Percentiles rank a stretch among this genome's conserved stretches.
These are phyloP conservation scores for Mactra quadrangularis DNA, from an alignment of 1,140 invertebrate genomes.

Conservation along the genomic window DNA sequence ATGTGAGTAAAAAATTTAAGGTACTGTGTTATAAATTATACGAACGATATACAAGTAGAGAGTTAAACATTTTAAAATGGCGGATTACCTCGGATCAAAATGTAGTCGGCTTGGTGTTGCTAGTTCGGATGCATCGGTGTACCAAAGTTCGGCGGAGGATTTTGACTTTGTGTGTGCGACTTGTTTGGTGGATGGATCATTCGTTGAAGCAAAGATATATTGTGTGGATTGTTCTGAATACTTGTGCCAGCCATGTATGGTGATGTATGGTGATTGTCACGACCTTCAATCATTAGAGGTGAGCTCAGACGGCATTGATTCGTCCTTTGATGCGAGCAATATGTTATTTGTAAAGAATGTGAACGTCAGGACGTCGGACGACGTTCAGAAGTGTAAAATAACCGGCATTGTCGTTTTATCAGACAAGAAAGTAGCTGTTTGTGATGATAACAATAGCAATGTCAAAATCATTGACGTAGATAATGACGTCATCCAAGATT, in stretches of 20 bases:
- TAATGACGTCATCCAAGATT: background rate
- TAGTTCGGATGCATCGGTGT: background rate
- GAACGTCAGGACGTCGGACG: background rate
- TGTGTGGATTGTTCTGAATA: constrained; percentile 2
- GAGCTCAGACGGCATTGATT: background rate
- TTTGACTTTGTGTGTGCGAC: background rate
- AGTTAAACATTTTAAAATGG: no score
- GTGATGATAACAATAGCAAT: background rate
- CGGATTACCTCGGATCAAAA: no score
- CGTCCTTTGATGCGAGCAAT: background rate
- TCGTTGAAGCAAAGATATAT: background rate
- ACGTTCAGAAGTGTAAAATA: background rate
- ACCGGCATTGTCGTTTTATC: background rate
- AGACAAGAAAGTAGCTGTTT: background rate
- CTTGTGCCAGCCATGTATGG: background rate
- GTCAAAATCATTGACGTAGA: background rate
- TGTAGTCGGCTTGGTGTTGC: no score
- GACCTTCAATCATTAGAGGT: background rate
- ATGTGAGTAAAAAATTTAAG: no score
- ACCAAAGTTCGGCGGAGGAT: background rate
- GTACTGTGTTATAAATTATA: no score
- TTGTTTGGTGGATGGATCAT: background rate
- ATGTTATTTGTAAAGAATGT: background rate
- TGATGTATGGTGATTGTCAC: background rate
- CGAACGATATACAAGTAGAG: no score